Conservation (phyloP, 2,888 invertebrate species). For the Iphiclides podalirius region DNA sequence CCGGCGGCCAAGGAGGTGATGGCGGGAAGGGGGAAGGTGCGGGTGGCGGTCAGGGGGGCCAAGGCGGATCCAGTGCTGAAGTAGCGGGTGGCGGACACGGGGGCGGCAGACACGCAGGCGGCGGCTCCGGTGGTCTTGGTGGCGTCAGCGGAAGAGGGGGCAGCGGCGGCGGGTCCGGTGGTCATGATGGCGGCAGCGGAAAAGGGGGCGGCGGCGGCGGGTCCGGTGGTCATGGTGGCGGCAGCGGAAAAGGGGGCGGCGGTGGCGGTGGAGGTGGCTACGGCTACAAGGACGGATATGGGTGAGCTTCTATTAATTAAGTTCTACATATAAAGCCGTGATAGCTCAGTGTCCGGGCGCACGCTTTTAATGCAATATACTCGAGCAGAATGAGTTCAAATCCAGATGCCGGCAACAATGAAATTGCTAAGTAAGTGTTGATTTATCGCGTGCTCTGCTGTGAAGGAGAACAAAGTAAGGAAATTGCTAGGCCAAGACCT, state of each 20-base stretch:
- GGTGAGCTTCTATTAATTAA: constrained; percentile 14
- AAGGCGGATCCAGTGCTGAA: constrained; percentile 28
- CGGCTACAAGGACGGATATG: constrained; percentile 24
- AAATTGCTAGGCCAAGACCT: too few species aligned
- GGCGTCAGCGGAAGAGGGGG: constrained; percentile 24
- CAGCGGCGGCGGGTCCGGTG: constrained; percentile 30
- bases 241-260: constrained; percentile 24
- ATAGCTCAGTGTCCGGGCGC: too few species aligned
- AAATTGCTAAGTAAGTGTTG: too few species aligned
- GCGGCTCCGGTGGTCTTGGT: constrained; percentile 22
- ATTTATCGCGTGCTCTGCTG: too few species aligned
- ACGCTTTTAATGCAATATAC: too few species aligned
- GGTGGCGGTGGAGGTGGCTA: constrained; percentile 25
- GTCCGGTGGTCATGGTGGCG: constrained; percentile 20
- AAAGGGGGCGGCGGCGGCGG: constrained; percentile 30
- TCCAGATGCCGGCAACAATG: too few species aligned
- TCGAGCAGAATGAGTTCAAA: too few species aligned
- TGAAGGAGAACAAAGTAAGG: too few species aligned
- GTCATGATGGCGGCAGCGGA: constrained; percentile 31
- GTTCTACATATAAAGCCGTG: too few species aligned
- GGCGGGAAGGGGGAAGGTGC: constrained; percentile 31
- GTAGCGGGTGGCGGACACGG: constrained; percentile 28
- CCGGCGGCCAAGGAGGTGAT: constrained; percentile 41
- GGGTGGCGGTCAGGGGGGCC: constrained; percentile 29
- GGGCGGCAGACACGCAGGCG: constrained; percentile 25